Evolutionary conservation across 2,888 invertebrate species (phyloP).

Genomic region (Tenthredo livida): DNA sequence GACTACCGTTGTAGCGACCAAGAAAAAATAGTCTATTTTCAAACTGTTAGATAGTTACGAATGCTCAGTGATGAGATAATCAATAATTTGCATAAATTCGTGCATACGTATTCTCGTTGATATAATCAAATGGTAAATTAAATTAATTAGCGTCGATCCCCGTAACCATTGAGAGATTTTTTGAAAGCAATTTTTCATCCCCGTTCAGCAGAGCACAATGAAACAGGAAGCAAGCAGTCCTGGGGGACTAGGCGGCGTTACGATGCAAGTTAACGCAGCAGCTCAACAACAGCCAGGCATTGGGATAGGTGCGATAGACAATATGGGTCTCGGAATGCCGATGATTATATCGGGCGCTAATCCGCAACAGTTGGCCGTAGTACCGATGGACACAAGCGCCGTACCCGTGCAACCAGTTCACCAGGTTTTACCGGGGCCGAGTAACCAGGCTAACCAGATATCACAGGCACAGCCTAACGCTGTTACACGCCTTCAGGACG

Average conservation of each 20-base stretch:
- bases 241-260: slow-evolving; percentile 73
- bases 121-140: not conserved
- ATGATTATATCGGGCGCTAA: slow-evolving; percentile 70
- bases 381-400: slow-evolving; percentile 74
- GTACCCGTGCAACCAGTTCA: slow-evolving; percentile 72
- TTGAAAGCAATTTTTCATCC: not conserved
- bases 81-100: not conserved
- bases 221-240: slow-evolving; percentile 73
- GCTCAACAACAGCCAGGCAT: slow-evolving; percentile 74
- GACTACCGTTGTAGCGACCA: slow-evolving; percentile 58
- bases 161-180: not conserved
- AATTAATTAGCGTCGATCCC: not conserved
- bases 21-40: no score
- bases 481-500: slow-evolving; percentile 66
- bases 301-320: slow-evolving; percentile 74
- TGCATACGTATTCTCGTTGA: not conserved
- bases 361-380: slow-evolving; percentile 73
- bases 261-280: slow-evolving; percentile 72
- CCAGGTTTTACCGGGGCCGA: slow-evolving; percentile 73
- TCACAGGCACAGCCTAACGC: slow-evolving; percentile 67
- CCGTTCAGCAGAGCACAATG: slow-evolving; percentile 69
- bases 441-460: slow-evolving; percentile 72
- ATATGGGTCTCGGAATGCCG: slow-evolving; percentile 73
- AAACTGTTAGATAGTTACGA: no score
- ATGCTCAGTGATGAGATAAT: no score